Base-by-base conservation (phyloP, 2,888 invertebrate species). In the Mythimna lalbum region DNA sequence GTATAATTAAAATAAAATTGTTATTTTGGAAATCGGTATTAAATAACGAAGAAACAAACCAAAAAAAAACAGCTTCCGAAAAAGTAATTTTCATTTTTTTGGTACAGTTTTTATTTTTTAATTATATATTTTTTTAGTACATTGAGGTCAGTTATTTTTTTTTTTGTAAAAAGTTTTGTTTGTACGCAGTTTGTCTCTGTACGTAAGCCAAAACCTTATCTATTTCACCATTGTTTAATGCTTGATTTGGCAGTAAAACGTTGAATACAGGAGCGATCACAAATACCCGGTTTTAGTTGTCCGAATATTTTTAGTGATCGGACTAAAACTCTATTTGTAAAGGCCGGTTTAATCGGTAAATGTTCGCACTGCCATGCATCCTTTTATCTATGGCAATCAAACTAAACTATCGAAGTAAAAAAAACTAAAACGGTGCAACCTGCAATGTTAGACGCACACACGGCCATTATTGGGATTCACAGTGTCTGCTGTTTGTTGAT, bases 351-450 rank as follows among this genome's bases (percentile, higher is more conserved):
- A 71, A 76, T 79, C 70, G 59, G 21, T 49, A 71, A 81, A 80
- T 81, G 71, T 77, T 59, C 57, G 55, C 55, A 67, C 52, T 21
- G 56, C 53, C 53, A 80, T 80, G 47, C 49, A 61, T 67, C 49
- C 69, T 79, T 77, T 79, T 74, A 78, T 75, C 52, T 80, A 69
- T 59, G 77, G 63, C 67, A 71, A 79, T 79, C 77, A 67, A 76
- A 65, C 64, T 62, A 65, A 80, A 71, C 64, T 65, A 55, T 70
- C 10, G 14, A 53, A 49, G 61, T 39, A 50, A 64, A 70, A 78
- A 65, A 66, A 67, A 52, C 52, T 27, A 57, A 27, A 78, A 59
- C 17, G 50, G 6, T 74, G 76, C 66, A 53, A 50, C 53, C 57
- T 56, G 76, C 60, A 63, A 63, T 75, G 69, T 80, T 69, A 80